Conservation (phyloP, 2,888 invertebrate genomes). For the Eustalomyia histrio region DNA sequence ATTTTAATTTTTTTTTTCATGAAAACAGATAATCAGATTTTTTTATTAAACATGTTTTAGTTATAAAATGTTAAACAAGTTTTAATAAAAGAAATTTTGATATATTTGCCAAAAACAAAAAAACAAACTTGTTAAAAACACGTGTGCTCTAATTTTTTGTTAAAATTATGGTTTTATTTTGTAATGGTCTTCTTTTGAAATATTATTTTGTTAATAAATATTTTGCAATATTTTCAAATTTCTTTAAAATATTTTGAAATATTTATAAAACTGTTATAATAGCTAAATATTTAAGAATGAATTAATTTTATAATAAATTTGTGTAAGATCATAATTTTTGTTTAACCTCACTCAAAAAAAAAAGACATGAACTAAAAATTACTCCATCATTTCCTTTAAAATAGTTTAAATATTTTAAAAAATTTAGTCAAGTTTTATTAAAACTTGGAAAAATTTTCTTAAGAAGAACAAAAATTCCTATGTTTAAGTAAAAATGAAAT, state of each 20-base stretch:
- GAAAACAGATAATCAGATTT: conserved; percentile 38
- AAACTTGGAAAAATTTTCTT: no score
- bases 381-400: no score
- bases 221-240: background rate
- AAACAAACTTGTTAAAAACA: conserved; percentile 29
- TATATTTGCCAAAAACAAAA: background rate
- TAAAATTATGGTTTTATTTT: background rate
- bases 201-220: background rate
- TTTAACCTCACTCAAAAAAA: no score
- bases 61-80: conserved; percentile 45
- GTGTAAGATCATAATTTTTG: no score
- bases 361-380: no score
- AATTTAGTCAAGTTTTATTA: no score
- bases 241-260: background rate
- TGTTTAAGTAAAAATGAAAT: no score
- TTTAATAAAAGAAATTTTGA: conserved; percentile 35
- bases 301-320: background rate
- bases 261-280: background rate
- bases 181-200: background rate
- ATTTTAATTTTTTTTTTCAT: conserved; percentile 20
- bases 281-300: background rate
- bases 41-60: conserved; percentile 44
- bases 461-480: no score
- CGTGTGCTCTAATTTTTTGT: conserved; percentile 14
- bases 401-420: no score